A percentile compares a stretch with the other conserved stretches of the same genome.
phyloP scores from a whole-genome alignment of 2,113 vertebrate species.

The Scatophagus argus region DNA sequence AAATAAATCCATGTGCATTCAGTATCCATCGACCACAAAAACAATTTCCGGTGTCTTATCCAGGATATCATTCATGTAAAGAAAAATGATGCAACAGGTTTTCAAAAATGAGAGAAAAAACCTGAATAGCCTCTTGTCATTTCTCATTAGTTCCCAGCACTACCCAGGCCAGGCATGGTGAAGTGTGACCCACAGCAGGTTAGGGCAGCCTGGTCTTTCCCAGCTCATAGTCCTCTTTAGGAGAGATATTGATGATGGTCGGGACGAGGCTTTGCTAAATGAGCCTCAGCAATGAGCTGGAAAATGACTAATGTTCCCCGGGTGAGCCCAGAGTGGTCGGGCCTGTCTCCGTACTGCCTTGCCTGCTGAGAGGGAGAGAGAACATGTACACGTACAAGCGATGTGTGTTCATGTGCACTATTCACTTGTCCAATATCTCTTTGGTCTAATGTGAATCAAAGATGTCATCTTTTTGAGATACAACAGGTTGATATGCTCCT shows the following conservation, averaged over 20 bases:
- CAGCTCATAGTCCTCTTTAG: slow-evolving; percentile 68
- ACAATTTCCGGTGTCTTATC: background rate
- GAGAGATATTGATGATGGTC: slow-evolving; percentile 78
- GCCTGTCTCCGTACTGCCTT: slow-evolving; percentile 38
- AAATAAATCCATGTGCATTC: background rate
- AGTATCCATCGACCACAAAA: background rate
- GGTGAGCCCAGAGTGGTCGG: slow-evolving; percentile 47
- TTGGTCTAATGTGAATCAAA: background rate
- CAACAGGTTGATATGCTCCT: background rate
- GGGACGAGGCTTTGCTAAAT: slow-evolving; percentile 77
- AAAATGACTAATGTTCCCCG: slow-evolving; percentile 80
- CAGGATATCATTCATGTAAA: slow-evolving; percentile 1
- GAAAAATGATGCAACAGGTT: slow-evolving; percentile 38
- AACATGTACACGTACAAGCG: background rate
- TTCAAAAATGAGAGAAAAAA: slow-evolving; percentile 16
- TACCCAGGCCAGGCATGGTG: slow-evolving; percentile 42
- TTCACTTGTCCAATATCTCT: background rate
- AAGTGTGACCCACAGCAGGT: slow-evolving; percentile 67
- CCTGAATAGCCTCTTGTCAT: slow-evolving; percentile 48
- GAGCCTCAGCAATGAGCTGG: slow-evolving; percentile 78
- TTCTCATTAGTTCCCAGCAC: slow-evolving; percentile 54
- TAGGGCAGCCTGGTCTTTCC: slow-evolving; percentile 66
- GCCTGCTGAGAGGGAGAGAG: slow-evolving; percentile 20
- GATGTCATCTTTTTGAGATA: background rate
- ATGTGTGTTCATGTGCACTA: background rate